phyloP scores from a whole-genome alignment of 92 coral and sea anemone genomes.

The Palythoa grandiflora region DNA sequence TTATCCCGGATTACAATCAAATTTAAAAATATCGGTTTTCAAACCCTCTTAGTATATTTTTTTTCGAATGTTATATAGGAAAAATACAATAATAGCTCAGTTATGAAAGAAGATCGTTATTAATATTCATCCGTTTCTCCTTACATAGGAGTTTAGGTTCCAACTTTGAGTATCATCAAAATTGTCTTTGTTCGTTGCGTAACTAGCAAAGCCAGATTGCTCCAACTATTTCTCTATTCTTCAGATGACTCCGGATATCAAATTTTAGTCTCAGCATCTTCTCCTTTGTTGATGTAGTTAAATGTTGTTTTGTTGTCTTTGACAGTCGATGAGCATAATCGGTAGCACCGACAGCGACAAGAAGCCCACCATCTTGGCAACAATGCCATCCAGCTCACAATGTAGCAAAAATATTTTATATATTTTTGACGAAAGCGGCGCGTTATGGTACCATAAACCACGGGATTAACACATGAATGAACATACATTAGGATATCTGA shows the following conservation, averaged over 20 bases:
- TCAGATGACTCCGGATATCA: neutral
- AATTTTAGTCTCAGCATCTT: neutral
- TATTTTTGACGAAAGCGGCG: slow-evolving; percentile 53
- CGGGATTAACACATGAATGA: slow-evolving; percentile 73
- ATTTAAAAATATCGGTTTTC: no score
- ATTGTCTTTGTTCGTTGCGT: no score
- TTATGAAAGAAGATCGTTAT: no score
- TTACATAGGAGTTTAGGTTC: no score
- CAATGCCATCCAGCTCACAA: slow-evolving; percentile 14
- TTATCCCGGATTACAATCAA: no score
- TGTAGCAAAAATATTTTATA: slow-evolving; percentile 32
- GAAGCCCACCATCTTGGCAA: neutral
- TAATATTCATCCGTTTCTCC: no score
- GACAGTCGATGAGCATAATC: neutral
- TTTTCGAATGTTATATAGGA: no score
- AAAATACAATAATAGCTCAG: no score
- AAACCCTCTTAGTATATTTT: no score
- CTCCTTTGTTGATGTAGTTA: neutral
- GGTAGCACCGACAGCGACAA: neutral
- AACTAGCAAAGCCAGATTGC: no score
- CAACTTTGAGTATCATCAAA: no score
- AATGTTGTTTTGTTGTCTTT: neutral
- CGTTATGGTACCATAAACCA: slow-evolving; percentile 74
- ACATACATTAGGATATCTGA: slow-evolving; percentile 60
- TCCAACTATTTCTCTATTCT: no score